Evolutionary conservation across 2,113 vertebrate genomes (phyloP), one percentile per base, ranked within the genome.

Genomic region (Triplophysa rosa): DNA sequence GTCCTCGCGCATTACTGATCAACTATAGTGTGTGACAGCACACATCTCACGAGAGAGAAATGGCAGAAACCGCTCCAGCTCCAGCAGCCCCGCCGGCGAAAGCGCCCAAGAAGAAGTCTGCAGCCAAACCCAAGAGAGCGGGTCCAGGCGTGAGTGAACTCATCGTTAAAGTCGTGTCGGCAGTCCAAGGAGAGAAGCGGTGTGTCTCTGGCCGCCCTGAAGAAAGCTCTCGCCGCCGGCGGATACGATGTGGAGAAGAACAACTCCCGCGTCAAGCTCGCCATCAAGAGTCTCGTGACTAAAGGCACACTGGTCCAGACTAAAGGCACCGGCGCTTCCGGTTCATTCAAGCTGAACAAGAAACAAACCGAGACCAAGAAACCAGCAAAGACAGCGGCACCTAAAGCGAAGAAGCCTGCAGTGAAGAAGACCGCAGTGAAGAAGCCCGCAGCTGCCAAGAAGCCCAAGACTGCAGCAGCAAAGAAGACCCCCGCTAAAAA

Each of bases 191-290:
- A 63, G 58, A 62, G 58, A 12, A 63, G 37, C 37, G 71, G 71
- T 0, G 72, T 63, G 33, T 63, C 58, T 17, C 58, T 75, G 33
- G 14, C 37, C 40, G 58, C 72, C 14, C 21, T 75, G 14, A 75
- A 75, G 58, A 75, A 75, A 75, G 67, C 67, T 8, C 23, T 68
- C 12, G 12, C n/a, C 23, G 65, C 40, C 65, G 40, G 12, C 0
- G 65, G 65, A 10, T 67, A 67, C n/a, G 65, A 67, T 14, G 65
- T 67, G n/a, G 65, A 67, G 40, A 67, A 67, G 65, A 67, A 67
- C n/a, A 67, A 68, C 23, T 68, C 67, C 23, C 67, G 66, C 21
- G 66, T 68, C 42, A 68, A 68, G 21, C 45, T 17, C 12, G 66
- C 66, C 21, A 2, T 68, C 0, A 68, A 68, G 42, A 49, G 13